Percentiles rank a stretch among this genome's conserved stretches.
phyloP scores from a whole-genome alignment of 2,888 invertebrate species.

The Hemistola chrysoprasaria region DNA sequence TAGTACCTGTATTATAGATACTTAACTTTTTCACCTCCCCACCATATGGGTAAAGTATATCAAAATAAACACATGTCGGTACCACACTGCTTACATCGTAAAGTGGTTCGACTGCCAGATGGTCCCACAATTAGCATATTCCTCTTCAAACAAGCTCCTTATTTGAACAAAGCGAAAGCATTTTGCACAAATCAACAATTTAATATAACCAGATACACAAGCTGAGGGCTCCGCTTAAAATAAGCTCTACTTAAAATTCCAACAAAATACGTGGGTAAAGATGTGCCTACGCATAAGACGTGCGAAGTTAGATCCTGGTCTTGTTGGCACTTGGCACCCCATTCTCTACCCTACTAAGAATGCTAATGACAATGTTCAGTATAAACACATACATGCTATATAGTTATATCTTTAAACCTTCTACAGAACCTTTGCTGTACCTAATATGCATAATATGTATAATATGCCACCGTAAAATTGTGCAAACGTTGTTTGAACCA shows the following conservation, averaged over 20 bases:
- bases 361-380: constrained; percentile 29
- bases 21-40: no score
- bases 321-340: constrained; percentile 25
- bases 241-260: constrained; percentile 23
- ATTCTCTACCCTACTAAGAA: constrained; percentile 26
- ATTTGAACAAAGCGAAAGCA: constrained; percentile 12
- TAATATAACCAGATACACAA: constrained; percentile 6
- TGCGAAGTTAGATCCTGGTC: constrained; percentile 14
- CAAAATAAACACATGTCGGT: no score
- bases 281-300: constrained; percentile 30
- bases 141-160: constrained; percentile 9
- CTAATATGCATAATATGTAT: no score
- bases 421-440: neutral
- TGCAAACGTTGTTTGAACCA: no score
- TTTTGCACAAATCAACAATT: constrained; percentile 16
- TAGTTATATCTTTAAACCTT: constrained; percentile 3
- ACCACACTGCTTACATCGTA: neutral
- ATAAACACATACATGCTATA: constrained; percentile 14
- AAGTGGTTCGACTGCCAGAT: constrained; percentile 12
- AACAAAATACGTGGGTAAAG: constrained; percentile 24
- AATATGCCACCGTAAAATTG: no score
- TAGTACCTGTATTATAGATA: no score
- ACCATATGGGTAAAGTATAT: no score
- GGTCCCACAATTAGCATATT: constrained; percentile 13
- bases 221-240: constrained; percentile 5